Conservation (phyloP, 35 echinoderm and acorn worm species). For the Heliocidaris tuberculata region DNA sequence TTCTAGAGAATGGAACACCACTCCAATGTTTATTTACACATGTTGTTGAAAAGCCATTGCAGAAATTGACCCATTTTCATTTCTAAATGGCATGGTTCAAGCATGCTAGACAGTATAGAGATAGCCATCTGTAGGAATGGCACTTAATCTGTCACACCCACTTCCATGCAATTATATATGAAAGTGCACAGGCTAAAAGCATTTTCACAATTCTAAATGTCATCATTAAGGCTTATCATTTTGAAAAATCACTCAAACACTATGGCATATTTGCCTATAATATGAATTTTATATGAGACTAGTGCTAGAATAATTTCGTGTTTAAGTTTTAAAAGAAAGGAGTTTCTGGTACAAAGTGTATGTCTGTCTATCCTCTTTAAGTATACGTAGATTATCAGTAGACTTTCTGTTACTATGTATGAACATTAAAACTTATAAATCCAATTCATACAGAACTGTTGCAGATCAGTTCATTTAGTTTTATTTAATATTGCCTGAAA, state of each 20-base stretch:
- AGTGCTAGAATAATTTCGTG: neutral
- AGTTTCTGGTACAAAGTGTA: too few relatives aligned
- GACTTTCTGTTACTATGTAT: too few relatives aligned
- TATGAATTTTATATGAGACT: neutral
- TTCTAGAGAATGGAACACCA: neutral
- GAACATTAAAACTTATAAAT: too few relatives aligned
- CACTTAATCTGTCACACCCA: conserved; percentile 16
- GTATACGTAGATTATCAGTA: too few relatives aligned
- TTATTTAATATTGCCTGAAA: too few relatives aligned
- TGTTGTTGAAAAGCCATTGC: conserved; percentile 9
- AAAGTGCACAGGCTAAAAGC: neutral
- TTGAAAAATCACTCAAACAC: neutral
- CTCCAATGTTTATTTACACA: neutral
- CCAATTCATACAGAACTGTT: too few relatives aligned
- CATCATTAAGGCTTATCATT: neutral
- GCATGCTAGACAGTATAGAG: neutral
- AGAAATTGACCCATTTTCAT: conserved; percentile 10
- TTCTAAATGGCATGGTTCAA: neutral
- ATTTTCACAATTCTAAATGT: neutral
- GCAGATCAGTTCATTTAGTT: too few relatives aligned
- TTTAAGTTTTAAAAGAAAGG: too few relatives aligned
- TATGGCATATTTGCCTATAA: neutral
- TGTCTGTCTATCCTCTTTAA: too few relatives aligned
- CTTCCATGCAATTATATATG: neutral
- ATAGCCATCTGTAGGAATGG: neutral